Evolutionary conservation across 2,113 vertebrate species (phyloP).

Genomic region (Stictonetta naevosa): DNA sequence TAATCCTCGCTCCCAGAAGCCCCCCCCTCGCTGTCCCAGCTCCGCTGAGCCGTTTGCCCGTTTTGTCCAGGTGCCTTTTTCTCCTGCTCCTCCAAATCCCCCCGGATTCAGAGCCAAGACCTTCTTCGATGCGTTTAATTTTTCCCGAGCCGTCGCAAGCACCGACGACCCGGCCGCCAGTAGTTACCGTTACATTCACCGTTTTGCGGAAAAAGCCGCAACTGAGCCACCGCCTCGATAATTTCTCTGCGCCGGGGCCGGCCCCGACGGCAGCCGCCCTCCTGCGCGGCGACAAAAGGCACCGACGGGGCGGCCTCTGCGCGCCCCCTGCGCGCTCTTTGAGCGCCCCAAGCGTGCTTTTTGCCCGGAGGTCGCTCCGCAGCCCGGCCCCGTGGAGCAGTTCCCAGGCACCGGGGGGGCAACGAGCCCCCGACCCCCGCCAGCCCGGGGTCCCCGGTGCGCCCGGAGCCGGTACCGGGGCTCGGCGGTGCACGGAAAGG

Average conservation of each 20-base stretch:
- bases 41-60: background rate
- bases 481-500: background rate
- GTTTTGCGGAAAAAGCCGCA: background rate
- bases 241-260: background rate
- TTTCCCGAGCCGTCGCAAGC: background rate
- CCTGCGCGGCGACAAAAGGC: background rate
- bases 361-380: background rate
- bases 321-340: background rate
- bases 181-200: background rate
- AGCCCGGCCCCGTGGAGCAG: background rate
- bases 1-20: background rate
- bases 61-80: background rate
- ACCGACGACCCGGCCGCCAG: background rate
- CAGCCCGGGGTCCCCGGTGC: background rate
- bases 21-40: too few relatives aligned
- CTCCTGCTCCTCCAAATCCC: background rate
- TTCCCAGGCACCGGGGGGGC: background rate
- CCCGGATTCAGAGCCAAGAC: background rate
- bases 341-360: background rate
- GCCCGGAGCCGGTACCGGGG: background rate
- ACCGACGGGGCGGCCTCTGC: rapidly evolving
- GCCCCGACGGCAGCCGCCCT: background rate
- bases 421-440: background rate
- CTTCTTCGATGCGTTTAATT: background rate
- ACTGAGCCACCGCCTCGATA: background rate